A percentile compares a stretch with the other conserved stretches of the same genome.
These are phyloP conservation scores for Hippoglossus hippoglossus DNA, from an alignment of 2,797 vertebrate species.

Conservation along the genomic window DNA sequence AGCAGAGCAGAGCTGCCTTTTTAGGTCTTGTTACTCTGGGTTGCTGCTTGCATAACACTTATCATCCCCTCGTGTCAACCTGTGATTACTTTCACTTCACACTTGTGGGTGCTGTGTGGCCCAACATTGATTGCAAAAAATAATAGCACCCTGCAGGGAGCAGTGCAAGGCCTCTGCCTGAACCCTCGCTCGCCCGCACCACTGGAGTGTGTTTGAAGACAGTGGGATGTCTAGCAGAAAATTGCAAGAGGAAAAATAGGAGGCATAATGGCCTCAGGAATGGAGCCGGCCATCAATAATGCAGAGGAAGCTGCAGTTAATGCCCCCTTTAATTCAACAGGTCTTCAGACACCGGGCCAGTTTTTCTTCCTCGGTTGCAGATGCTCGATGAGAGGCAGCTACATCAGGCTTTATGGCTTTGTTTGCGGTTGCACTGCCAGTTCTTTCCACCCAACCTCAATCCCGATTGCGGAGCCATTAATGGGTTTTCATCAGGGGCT, in stretches of 20 bases:
- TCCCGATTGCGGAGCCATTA: constrained; percentile 65
- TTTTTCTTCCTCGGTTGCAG: constrained; percentile 68
- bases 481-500: constrained; percentile 74
- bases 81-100: constrained; percentile 58
- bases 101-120: constrained; percentile 30
- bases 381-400: constrained; percentile 64
- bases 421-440: constrained; percentile 51
- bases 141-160: constrained; percentile 65
- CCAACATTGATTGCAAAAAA: constrained; percentile 66
- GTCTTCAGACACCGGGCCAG: constrained; percentile 71
- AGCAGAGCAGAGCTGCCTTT: constrained; percentile 18
- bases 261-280: constrained; percentile 74
- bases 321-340: constrained; percentile 83
- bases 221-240: constrained; percentile 71
- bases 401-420: constrained; percentile 78
- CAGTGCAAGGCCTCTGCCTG: constrained; percentile 56
- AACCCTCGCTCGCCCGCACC: constrained; percentile 61
- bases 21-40: constrained; percentile 24
- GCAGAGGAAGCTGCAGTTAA: constrained; percentile 79
- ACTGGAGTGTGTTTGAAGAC: constrained; percentile 73
- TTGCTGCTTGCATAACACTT: constrained; percentile 47
- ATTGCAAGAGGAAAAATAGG: constrained; percentile 72
- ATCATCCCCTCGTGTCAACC: constrained; percentile 45
- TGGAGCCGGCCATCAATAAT: constrained; percentile 79
- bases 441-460: constrained; percentile 64